Evolutionary conservation across 2,797 vertebrate genomes (phyloP).

Genomic region (Peromyscus attwateri): DNA sequence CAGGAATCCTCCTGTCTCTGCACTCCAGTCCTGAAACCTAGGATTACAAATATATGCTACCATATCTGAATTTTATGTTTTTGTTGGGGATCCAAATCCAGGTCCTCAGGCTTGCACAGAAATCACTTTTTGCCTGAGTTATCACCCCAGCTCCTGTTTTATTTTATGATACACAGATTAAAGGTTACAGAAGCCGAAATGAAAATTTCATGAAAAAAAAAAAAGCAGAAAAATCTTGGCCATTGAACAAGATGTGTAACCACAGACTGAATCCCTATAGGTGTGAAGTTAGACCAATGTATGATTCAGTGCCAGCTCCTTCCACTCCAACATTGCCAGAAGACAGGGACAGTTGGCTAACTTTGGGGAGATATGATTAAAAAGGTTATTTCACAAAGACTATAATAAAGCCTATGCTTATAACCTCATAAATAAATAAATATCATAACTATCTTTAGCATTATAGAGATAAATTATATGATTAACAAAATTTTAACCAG

Average conservation of each 20-base stretch:
- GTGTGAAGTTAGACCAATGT: neutral
- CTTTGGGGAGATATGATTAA: neutral
- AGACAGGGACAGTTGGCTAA: neutral
- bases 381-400: neutral
- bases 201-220: neutral
- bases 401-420: neutral
- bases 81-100: neutral
- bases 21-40: neutral
- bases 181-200: neutral
- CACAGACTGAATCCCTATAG: neutral
- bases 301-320: neutral
- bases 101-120: neutral
- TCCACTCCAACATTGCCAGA: neutral
- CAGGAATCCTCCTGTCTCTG: neutral
- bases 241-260: neutral
- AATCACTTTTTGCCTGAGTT: neutral
- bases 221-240: neutral
- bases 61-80: neutral
- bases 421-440: neutral
- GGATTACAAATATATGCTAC: neutral
- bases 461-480: neutral
- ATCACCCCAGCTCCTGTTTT: neutral
- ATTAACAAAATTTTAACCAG: neutral
- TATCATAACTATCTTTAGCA: neutral
- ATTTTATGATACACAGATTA: constrained; percentile 4